Evolutionary conservation across 2,797 vertebrate genomes (phyloP).

Genomic region (Myiothlypis chrysogaster): DNA sequence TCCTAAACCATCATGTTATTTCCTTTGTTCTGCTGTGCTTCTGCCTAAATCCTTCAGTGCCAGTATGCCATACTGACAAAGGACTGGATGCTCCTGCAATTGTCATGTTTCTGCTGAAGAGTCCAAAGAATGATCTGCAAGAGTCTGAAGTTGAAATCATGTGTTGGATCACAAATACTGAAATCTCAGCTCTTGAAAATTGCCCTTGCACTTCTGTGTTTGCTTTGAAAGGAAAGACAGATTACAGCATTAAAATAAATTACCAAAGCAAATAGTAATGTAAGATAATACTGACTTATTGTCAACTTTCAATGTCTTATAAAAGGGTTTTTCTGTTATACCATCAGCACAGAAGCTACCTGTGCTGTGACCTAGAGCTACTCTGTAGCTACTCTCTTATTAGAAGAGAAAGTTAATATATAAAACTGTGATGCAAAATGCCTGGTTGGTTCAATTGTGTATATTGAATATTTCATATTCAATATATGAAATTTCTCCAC

Average conservation of each 20-base stretch:
- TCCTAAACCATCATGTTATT: background rate
- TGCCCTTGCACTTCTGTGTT: background rate
- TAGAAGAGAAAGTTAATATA: background rate
- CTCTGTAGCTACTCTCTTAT: background rate
- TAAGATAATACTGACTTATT: background rate
- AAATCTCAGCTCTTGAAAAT: background rate
- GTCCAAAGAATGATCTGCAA: background rate
- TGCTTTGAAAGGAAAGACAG: background rate
- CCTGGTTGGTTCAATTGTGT: background rate
- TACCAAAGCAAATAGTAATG: background rate
- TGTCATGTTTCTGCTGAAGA: background rate
- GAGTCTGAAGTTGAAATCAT: background rate
- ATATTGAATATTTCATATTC: background rate
- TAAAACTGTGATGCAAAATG: background rate
- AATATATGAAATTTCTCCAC: too few relatives aligned
- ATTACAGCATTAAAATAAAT: background rate
- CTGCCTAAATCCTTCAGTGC: background rate
- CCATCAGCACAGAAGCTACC: background rate
- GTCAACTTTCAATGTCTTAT: background rate
- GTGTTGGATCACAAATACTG: background rate
- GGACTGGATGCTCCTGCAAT: background rate
- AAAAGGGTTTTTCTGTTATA: background rate
- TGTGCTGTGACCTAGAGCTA: background rate
- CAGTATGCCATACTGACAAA: accelerated
- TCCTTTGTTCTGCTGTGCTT: background rate